phyloP scores from a whole-genome alignment of 2,113 vertebrate species.

The Cariama cristata region DNA sequence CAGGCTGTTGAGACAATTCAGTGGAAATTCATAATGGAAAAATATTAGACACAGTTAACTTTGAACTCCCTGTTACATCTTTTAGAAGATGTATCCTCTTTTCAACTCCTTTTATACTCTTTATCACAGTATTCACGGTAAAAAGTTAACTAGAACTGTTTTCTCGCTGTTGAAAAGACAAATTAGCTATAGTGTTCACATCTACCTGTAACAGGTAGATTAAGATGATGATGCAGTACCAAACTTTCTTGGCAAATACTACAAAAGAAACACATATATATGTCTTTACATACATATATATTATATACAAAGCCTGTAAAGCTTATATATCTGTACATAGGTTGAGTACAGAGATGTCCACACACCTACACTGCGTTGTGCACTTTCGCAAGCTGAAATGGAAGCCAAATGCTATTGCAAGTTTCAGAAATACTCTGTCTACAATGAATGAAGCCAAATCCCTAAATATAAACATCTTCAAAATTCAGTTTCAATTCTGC shows the following conservation, averaged over 20 bases:
- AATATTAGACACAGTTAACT: constrained; percentile 35
- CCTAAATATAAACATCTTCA: background rate
- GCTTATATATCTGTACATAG: background rate
- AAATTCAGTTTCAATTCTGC: background rate
- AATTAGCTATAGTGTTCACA: background rate
- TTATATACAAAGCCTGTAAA: background rate
- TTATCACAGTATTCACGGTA: background rate
- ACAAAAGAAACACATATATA: background rate
- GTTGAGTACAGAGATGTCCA: background rate
- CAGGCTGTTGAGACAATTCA: constrained; percentile 33
- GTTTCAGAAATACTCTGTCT: background rate
- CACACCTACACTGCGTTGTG: background rate
- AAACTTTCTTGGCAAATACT: background rate
- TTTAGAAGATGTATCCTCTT: background rate
- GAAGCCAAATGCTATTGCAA: background rate
- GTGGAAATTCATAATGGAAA: constrained; percentile 32
- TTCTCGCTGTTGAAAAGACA: background rate
- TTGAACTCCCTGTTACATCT: background rate
- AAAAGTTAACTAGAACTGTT: background rate
- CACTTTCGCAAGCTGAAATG: background rate
- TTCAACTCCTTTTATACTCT: background rate
- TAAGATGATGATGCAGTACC: background rate
- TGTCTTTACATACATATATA: background rate
- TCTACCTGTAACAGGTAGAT: background rate
- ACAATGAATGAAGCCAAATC: background rate